Base-by-base conservation (phyloP, 2,113 vertebrate genomes). In the Melanotaenia duboulayi region DNA sequence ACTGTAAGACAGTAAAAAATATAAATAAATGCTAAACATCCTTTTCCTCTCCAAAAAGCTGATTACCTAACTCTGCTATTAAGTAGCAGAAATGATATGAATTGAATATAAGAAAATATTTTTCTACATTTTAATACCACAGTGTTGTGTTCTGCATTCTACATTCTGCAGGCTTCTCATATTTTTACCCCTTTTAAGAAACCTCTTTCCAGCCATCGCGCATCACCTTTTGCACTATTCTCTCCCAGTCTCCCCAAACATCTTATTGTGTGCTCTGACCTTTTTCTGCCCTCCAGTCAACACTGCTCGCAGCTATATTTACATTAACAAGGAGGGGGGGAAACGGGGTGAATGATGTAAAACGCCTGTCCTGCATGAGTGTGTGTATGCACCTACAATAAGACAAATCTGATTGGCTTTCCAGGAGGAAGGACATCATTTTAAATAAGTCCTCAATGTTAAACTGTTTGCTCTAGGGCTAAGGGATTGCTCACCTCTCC, bases 371-470 rank as follows among this genome's bases (percentile, higher is more conserved):
- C 16, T 48, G 17, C 17, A 19, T 35, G 37, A 28, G 59, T 40
- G 51, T 11, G 20, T 32, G 50, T 65, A 51, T 55, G 22, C 22
- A 64, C 64, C 54, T 65, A 44, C 80, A 64, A 56, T 40, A 74
- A 76, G 57, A 89, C 72, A 82, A 91, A 89, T 89, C 84, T 79
- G 85, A 90, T 91, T 88, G 87, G 87, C 81, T 89, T 85, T 86
- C 78, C 68, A 51, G 72, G 71, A 77, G 83, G 81, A 87, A 87
- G 83, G 85, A 87, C 85, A 92, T 89, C 89, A 83, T 91, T 91
- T 91, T 90, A 91, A 92, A 91, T 91, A 91, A 90, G 91, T 89
- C 86, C 78, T 93, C 87, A 82, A 76, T 91, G 91, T 92, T 94
- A 92, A 92, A 92, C 87, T 85, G 87, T 91, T 90, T 90, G 90